Evolutionary conservation across 2,113 vertebrate genomes (phyloP), one percentile per base, ranked within the genome.

Genomic region (Lepus americanus): DNA sequence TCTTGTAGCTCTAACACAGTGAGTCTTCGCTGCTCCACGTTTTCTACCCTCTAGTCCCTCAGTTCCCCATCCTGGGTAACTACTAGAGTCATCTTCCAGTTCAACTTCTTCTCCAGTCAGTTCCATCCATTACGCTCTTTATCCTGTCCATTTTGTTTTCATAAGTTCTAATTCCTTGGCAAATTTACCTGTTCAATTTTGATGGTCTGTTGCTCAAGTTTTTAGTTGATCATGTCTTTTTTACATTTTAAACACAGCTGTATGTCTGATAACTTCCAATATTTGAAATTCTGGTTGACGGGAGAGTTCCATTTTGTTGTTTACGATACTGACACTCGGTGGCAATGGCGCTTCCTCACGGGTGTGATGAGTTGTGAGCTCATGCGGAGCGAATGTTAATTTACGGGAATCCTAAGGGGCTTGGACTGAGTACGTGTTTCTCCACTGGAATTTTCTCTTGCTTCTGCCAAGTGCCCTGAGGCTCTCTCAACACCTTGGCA

Each of bases 201-300:
- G 53, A 87, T 61, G n/a, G 66, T 39, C 12, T 79, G 33, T 49
- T 49, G 11, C 74, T 88, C 4, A 73, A 67, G 25, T 90, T 96
- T 95, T 81, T 80, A n/a, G 90, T 61, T 89, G 25, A 33, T 87
- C 51, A 69, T 74, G 92, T 72, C 27, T 72, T 94, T 90, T 67
- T 79, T 17, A 94, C 2, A 55, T 79, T 96, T 93, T 44, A 87
- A 89, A 73, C 51, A 88, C 0, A 82, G 20, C 44, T 73, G 31
- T 12, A n/a, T 69, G 49, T 76, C 25, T 86, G 31, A 91, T 61
- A 77, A 94, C 73, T 92, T 9, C 22, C 17, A 83, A 23, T 3
- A 92, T 23, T 27, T 79, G 31, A 94, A 92, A 55, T 87, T 92
- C 14, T 33, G 14, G 73, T 33, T 66, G 31, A 79, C 55, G 12